A percentile compares a stretch with the other conserved stretches of the same genome.
These are phyloP conservation scores for Melipona quadrifasciata DNA, from an alignment of 1,140 invertebrate genomes.

Conservation along the genomic window DNA sequence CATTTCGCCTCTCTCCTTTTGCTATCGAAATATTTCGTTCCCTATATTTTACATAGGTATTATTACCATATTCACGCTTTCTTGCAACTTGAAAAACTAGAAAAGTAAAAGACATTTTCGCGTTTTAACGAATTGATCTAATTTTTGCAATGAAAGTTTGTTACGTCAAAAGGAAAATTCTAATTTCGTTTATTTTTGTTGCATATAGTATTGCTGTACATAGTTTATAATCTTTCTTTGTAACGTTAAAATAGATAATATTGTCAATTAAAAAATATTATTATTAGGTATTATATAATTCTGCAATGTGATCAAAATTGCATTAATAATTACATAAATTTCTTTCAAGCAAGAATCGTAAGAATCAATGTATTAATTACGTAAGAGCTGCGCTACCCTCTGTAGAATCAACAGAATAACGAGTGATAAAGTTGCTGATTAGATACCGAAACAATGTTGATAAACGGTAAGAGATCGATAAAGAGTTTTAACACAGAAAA, in stretches of 20 bases:
- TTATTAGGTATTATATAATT: no score
- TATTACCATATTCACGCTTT: not conserved
- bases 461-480: conserved; percentile 11
- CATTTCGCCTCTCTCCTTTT: not conserved
- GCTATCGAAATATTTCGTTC: not conserved
- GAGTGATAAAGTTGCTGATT: conserved; percentile 51
- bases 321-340: no score
- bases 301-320: no score
- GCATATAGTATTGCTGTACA: no score
- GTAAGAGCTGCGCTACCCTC: no score
- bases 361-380: no score
- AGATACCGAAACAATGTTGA: conserved; percentile 43
- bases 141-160: not conserved
- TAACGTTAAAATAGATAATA: no score
- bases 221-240: no score
- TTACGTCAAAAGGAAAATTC: not conserved
- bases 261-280: no score
- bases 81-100: not conserved
- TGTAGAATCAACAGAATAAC: not conserved
- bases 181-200: not conserved
- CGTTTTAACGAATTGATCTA: not conserved
- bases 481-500: not conserved
- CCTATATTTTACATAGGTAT: not conserved
- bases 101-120: not conserved
- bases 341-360: no score